Base-by-base conservation (phyloP, 2,888 invertebrate species). In the Sceliomorpha sp. region DNA sequence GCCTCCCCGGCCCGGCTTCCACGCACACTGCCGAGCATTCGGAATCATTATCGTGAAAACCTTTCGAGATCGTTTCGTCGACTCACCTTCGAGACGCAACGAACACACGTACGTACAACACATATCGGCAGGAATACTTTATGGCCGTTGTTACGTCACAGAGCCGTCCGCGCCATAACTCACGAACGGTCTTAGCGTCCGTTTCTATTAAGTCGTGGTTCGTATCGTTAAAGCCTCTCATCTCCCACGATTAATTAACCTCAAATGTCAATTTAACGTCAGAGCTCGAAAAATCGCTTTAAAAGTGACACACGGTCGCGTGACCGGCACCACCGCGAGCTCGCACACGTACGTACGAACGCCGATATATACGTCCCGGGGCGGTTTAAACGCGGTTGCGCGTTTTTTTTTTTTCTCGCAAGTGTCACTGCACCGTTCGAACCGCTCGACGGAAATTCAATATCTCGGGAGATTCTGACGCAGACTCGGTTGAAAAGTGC, bases 91-190 rank as follows among this genome's bases (percentile, higher is more conserved):
- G n/a, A n/a, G n/a, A n/a, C n/a, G n/a, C n/a, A n/a, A n/a, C n/a
- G n/a, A n/a, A n/a, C n/a, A n/a, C n/a, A n/a, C n/a, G n/a, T n/a
- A n/a, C n/a, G n/a, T n/a, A n/a, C n/a, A n/a, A n/a, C n/a, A n/a
- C 51, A 42, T 71, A 75, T 70, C 66, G 53, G 66, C 67, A 55
- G 72, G 70, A 70, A 75, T 78, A 73, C 74, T 80, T 80, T 80
- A 80, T 74, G 75, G 76, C 58, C 66, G 64, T 51, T 72, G 75
- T 80, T 78, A 77, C 76, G 74, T 80, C 80, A 80, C 74, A 70
- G 74, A 75, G 70, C 62, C 72, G 70, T 72, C 75, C 74, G 70
- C 75, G 70, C 75, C 73, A 80, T 80, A 80, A 80, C 76, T 80
- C 78, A 80, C 73, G 72, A 72, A 73, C n/a, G 69, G 74, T 75